These are phyloP conservation scores for Manis javanica DNA, from an alignment of 2,797 vertebrate genomes.

Conservation along the genomic window DNA sequence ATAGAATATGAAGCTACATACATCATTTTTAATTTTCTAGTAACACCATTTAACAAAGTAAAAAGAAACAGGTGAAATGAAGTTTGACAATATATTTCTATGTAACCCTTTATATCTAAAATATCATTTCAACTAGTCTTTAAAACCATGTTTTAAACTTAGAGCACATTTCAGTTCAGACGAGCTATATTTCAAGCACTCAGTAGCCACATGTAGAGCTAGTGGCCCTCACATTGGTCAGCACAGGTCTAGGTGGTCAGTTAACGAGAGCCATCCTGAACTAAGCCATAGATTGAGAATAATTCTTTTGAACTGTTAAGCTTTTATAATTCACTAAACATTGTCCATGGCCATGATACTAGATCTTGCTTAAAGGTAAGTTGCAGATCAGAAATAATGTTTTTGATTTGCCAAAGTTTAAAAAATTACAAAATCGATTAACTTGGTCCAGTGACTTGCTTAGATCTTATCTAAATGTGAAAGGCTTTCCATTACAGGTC, in stretches of 20 bases:
- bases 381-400: background rate
- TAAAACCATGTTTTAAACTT: background rate
- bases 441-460: background rate
- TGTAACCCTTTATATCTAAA: background rate
- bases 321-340: background rate
- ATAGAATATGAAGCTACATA: background rate
- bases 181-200: background rate
- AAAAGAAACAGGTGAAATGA: slow-evolving; percentile 22
- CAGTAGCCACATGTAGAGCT: background rate
- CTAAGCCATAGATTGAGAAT: background rate
- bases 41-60: background rate
- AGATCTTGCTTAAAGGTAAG: background rate
- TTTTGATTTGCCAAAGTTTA: background rate
- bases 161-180: background rate
- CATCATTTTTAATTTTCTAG: background rate
- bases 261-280: background rate
- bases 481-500: background rate
- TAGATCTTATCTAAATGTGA: background rate
- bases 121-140: background rate
- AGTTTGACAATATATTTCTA: background rate
- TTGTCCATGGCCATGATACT: background rate
- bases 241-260: background rate
- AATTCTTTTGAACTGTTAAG: background rate
- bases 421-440: background rate
- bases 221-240: background rate